A percentile compares a stretch with the other conserved stretches of the same genome.
Conservation (phyloP, 2,113 vertebrate genomes). For the Prionailurus bengalensis region DNA sequence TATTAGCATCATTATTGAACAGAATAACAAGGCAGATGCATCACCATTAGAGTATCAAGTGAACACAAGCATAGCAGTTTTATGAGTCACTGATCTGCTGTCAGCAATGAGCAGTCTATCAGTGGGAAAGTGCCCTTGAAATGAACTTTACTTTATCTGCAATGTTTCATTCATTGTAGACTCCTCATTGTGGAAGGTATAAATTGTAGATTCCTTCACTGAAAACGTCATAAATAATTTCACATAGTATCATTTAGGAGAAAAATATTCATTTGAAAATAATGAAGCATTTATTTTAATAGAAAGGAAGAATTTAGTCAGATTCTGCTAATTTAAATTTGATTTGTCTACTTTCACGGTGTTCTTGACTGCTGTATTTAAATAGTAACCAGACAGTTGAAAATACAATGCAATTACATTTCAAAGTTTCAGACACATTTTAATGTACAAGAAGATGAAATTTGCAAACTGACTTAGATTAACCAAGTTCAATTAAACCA, state of each 20-base stretch:
- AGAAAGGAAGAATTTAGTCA: slow-evolving; percentile 37
- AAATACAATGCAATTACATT: slow-evolving; percentile 19
- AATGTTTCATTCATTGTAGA: not conserved
- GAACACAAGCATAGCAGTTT: not conserved
- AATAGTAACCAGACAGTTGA: slow-evolving; percentile 1
- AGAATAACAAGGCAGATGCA: slow-evolving; percentile 1
- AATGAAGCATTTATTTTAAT: slow-evolving; percentile 66
- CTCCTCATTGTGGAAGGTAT: not conserved
- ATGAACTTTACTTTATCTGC: not conserved
- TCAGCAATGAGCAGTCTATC: not conserved
- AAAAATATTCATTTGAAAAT: slow-evolving; percentile 63
- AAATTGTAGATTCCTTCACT: not conserved
- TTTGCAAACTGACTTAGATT: slow-evolving; percentile 14
- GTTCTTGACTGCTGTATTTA: slow-evolving; percentile 36
- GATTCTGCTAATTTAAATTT: slow-evolving; percentile 20
- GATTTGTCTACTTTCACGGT: not conserved
- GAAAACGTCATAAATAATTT: slow-evolving; percentile 50
- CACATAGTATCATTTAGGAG: not conserved
- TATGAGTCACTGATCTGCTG: not conserved
- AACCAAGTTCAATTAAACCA: not conserved
- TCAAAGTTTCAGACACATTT: not conserved
- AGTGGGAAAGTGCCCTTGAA: not conserved
- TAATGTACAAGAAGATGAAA: slow-evolving; percentile 51
- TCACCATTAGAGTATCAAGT: not conserved
- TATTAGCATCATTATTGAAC: slow-evolving; percentile 18